These are phyloP conservation scores for Zophobas morio DNA, from an alignment of 1,140 invertebrate genomes.

Conservation along the genomic window DNA sequence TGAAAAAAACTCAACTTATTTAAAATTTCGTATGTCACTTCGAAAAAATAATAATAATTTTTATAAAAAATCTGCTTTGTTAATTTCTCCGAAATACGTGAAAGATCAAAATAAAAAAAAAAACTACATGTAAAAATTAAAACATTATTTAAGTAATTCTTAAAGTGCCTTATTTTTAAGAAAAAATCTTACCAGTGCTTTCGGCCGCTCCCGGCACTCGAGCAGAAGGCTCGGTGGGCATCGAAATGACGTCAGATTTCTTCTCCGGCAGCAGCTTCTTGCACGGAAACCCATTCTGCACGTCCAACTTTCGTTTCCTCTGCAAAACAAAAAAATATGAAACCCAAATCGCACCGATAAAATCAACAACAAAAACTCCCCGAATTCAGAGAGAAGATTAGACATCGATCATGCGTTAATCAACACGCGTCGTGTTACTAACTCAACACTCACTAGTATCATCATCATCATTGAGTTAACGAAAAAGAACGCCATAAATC, in stretches of 20 bases:
- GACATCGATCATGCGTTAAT: constrained; percentile 60
- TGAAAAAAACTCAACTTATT: no score
- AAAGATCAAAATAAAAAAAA: no score
- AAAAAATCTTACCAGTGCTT: constrained; percentile 1
- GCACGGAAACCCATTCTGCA: constrained; percentile 67
- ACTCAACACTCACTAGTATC: constrained; percentile 52
- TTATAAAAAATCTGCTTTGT: no score
- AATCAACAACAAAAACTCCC: background rate
- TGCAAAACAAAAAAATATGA: constrained; percentile 52
- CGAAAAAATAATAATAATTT: no score
- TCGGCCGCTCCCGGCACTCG: constrained; percentile 14
- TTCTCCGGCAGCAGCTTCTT: constrained; percentile 67
- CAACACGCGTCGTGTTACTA: constrained; percentile 57
- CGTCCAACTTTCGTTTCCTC: constrained; percentile 68
- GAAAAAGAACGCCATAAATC: background rate
- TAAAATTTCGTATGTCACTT: no score
- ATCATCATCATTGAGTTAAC: constrained; percentile 41
- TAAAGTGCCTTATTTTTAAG: no score
- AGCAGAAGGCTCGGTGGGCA: constrained; percentile 5
- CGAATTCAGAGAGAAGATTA: constrained; percentile 66
- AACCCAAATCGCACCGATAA: constrained; percentile 3
- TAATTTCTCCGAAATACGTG: no score
- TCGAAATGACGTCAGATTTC: constrained; percentile 30
- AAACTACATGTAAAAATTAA: no score
- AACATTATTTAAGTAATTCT: no score